Base-by-base conservation (phyloP, 2,113 vertebrate species). In the Neolamprologus cancellatus region DNA sequence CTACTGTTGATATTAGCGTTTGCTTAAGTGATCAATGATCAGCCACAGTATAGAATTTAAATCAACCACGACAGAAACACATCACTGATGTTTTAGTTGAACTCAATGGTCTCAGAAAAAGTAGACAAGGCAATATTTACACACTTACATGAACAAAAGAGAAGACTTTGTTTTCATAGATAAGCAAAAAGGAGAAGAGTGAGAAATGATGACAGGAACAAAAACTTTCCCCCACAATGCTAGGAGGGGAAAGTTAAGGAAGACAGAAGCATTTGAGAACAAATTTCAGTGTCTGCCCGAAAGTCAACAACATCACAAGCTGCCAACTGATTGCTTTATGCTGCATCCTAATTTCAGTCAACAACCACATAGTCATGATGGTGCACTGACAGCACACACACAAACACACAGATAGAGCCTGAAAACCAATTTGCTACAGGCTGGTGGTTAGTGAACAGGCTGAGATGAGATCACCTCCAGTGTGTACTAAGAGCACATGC, bases 391-490 rank as follows among this genome's bases (percentile, higher is more conserved):
- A 84, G 15, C 66, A 79, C 55, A 87, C 78, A 57, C 8, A 39
- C 57, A 64, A 50, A 57, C 53, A 18, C 23, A 50, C 44, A 76
- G 25, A 50, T 18, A 76, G 25, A 57, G 79, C 81, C 57, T 41
- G 79, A 74, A 87, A 85, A 87, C 87, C 64, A 9, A 36, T 89
- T 84, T 89, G 34, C 57, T 23, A 25, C 2, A 9, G 66, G 84
- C 64, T 79, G 53, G 32, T 81, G n/a, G 44, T 79, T 78, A 71
- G 85, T 81, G 89, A 93, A 93, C 84, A 90, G 66, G 50, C 18
- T 23, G 20, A 5, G 54, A 85, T 93, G 92, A 93, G 87, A 92
- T 94, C 91, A 94, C 36, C 78, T 81, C 61, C 28, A 57, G 84
- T 87, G 54, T 85, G n/a, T 61, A 80, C 64, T 48, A 44, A 81